A percentile compares a stretch with the other conserved stretches of the same genome.
Conservation (phyloP, 2,113 vertebrate genomes). For the Muntiacus reevesi region DNA sequence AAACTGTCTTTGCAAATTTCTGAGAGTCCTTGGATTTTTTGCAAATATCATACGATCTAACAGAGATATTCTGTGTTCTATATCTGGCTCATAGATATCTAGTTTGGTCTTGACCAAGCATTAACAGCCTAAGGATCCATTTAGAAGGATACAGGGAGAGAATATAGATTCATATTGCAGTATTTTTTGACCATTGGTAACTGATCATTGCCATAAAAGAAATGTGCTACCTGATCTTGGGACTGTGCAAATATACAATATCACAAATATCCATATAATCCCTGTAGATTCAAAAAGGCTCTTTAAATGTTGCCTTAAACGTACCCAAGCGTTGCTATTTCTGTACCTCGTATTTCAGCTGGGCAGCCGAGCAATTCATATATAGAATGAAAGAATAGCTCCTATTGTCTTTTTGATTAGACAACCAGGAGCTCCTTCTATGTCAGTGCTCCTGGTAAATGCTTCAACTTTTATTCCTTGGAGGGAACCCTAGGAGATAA, state of each 20-base stretch:
- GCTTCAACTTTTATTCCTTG: conserved; percentile 56
- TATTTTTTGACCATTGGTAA: neutral
- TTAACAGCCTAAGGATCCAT: neutral
- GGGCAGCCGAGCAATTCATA: neutral
- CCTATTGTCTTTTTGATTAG: neutral
- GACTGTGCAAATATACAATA: rapidly evolving
- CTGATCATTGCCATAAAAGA: neutral
- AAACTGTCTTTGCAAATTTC: neutral
- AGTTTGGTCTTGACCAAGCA: neutral
- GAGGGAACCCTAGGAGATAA: conserved; percentile 61
- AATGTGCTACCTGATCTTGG: neutral
- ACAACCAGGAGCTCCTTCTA: neutral
- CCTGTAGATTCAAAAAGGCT: neutral
- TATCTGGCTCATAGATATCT: neutral
- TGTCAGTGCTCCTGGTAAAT: conserved; percentile 55
- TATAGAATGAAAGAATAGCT: neutral
- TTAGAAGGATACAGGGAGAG: neutral
- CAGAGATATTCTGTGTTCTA: neutral
- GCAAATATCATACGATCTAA: neutral
- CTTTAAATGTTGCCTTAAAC: neutral
- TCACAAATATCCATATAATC: rapidly evolving
- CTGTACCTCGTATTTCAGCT: neutral
- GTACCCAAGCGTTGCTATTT: rapidly evolving
- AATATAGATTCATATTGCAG: neutral
- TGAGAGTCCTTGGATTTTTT: neutral